Base-by-base conservation (phyloP, 2,797 vertebrate species). In the Manis crassicaudata region DNA sequence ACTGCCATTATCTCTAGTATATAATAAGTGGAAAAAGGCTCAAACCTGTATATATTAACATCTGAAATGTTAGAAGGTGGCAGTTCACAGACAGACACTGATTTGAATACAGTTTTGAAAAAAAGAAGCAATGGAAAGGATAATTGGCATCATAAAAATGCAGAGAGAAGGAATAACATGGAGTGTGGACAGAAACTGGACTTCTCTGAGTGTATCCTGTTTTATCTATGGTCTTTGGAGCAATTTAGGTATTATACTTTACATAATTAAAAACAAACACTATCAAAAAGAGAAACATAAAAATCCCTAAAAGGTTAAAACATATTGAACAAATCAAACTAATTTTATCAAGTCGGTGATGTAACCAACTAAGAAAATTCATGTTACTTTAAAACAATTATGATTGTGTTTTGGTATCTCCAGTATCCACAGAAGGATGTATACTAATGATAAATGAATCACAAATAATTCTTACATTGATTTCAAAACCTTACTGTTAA, bases 221-320 rank as follows among this genome's bases (percentile, higher is more conserved):
- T 21, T 58, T 92, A 29, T 21, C 62, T 25, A 75, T 29, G 5
- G 65, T 56, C 37, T 92, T 63, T 43, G 46, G 46, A 65, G 76
- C 11, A 75, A 84, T 50, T 80, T 58, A 80, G 56, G 43, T 52
- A 77, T 86, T 92, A 79, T 63, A 86, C 86, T 92, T 79, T 70
- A 86, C 18, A 79, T 92, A 68, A 68, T 50, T 92, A 67, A 85
- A 77, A 85, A 65, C 18, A 75, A 82, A 85, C 81, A 84, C 10
- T 21, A 68, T n/a, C 37, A 40, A 40, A 40, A 40, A 35, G 50
- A 50, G 62, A 72, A 23, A 84, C 23, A 93, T 0, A 63, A n/a
- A 80, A 86, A 72, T 68, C 16, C 12, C 56, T 52, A 21, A 72
- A 85, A 85, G 5, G 23, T 83, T 46, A 65, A 73, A 67, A 76